These are phyloP conservation scores for Poecile atricapillus DNA, from an alignment of 2,113 vertebrate species.

Conservation along the genomic window DNA sequence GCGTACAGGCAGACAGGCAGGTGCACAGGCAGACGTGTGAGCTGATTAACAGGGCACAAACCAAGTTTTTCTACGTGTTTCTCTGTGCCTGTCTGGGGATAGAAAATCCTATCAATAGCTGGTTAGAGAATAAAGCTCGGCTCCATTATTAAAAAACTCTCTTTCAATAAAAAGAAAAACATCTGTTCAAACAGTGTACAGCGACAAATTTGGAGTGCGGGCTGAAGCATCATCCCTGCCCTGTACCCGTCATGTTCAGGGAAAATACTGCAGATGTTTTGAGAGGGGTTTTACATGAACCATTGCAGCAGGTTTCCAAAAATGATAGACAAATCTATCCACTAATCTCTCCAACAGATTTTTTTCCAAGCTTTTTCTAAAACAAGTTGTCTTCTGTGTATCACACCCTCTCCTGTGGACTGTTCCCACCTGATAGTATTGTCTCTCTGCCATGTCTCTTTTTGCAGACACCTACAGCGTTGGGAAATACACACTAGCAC, in stretches of 20 bases:
- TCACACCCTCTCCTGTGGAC: neutral
- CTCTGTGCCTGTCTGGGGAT: neutral
- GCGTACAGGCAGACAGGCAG: neutral
- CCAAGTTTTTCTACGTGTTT: neutral
- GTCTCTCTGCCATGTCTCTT: neutral
- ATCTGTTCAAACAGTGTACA: neutral
- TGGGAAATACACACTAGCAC: neutral
- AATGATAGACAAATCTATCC: neutral
- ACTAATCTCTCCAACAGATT: neutral
- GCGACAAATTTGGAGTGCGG: constrained; percentile 4
- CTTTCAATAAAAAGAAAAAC: constrained; percentile 35
- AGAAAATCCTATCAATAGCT: constrained; percentile 46
- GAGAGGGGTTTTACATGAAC: constrained; percentile 11
- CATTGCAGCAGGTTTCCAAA: neutral
- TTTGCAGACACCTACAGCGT: neutral
- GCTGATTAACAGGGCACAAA: neutral
- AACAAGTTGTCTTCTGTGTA: neutral
- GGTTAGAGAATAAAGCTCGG: constrained; percentile 27
- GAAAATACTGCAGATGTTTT: constrained; percentile 13
- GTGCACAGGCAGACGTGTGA: neutral
- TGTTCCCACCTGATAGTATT: neutral
- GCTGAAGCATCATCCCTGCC: constrained; percentile 2
- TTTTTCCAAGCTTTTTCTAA: neutral
- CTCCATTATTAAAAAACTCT: constrained; percentile 30
- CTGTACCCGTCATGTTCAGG: neutral